phyloP scores from a whole-genome alignment of 2,113 vertebrate species.

The Scomber scombrus region DNA sequence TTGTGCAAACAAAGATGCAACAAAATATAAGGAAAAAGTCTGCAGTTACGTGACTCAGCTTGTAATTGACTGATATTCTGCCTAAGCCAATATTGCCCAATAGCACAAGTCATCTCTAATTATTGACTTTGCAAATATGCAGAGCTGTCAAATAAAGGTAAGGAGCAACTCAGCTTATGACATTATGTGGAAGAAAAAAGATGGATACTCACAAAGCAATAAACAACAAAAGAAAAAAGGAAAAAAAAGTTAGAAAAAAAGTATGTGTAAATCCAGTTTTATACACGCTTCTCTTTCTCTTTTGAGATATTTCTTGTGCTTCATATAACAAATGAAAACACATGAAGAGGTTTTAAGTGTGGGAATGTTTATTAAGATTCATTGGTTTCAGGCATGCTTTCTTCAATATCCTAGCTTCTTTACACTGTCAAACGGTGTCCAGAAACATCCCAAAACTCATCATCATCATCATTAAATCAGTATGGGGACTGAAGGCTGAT shows the following conservation, averaged over 20 bases:
- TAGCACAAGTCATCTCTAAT: not conserved
- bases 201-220: not conserved
- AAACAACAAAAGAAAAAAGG: no score
- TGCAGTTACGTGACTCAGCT: no score
- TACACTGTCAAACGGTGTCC: constrained; percentile 12
- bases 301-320: not conserved
- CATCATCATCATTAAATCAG: constrained; percentile 51
- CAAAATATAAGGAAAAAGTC: no score
- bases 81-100: not conserved
- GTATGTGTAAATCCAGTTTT: not conserved
- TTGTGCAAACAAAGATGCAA: no score
- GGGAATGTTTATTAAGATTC: not conserved
- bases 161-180: no score
- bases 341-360: not conserved
- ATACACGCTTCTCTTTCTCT: not conserved
- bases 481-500: constrained; percentile 33
- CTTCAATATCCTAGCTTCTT: constrained; percentile 6
- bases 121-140: not conserved
- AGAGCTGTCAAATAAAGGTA: no score
- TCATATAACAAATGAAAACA: not conserved
- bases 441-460: constrained; percentile 40
- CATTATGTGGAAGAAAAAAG: no score
- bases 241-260: no score
- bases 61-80: no score
- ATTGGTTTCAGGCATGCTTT: constrained; percentile 6